phyloP scores from a whole-genome alignment of 2,888 invertebrate species.

The Drosophila glabriapex region DNA sequence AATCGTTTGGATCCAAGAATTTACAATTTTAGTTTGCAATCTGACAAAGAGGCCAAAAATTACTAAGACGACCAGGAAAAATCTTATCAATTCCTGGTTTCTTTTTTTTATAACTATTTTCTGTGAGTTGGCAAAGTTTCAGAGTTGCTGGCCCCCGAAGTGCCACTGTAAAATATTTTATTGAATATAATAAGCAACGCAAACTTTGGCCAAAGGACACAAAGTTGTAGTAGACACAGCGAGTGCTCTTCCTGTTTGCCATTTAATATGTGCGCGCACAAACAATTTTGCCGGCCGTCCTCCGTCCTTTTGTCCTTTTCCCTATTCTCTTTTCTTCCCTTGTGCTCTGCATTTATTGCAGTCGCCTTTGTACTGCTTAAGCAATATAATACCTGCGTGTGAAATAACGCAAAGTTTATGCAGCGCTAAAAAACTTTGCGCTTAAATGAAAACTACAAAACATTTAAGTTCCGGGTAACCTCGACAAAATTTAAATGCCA shows the following conservation, averaged over 20 bases:
- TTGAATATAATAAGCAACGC: slow-evolving; percentile 76
- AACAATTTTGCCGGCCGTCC: slow-evolving; percentile 51
- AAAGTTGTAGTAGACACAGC: slow-evolving; percentile 59
- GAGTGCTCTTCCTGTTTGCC: slow-evolving; percentile 46
- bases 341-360: slow-evolving; percentile 54
- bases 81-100: slow-evolving; percentile 63
- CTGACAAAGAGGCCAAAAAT: slow-evolving; percentile 61
- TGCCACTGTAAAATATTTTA: slow-evolving; percentile 78
- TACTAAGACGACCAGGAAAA: slow-evolving; percentile 55
- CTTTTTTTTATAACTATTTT: not conserved
- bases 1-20: slow-evolving; percentile 69
- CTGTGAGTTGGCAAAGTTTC: slow-evolving; percentile 59
- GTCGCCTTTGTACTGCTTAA: slow-evolving; percentile 67
- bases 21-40: slow-evolving; percentile 75
- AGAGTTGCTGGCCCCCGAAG: slow-evolving; percentile 54
- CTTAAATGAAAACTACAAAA: slow-evolving; percentile 78
- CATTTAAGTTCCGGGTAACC: slow-evolving; percentile 65
- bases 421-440: slow-evolving; percentile 71
- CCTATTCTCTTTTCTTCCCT: not conserved
- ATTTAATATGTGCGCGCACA: slow-evolving; percentile 71
- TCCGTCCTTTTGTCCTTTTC: slow-evolving; percentile 19
- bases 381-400: slow-evolving; percentile 78
- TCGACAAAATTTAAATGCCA: slow-evolving; percentile 70
- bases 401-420: slow-evolving; percentile 79
- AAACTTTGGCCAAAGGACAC: slow-evolving; percentile 71